phyloP scores from a whole-genome alignment of 2,888 invertebrate species.

The Pseudococcus jackbeardsleyi region DNA sequence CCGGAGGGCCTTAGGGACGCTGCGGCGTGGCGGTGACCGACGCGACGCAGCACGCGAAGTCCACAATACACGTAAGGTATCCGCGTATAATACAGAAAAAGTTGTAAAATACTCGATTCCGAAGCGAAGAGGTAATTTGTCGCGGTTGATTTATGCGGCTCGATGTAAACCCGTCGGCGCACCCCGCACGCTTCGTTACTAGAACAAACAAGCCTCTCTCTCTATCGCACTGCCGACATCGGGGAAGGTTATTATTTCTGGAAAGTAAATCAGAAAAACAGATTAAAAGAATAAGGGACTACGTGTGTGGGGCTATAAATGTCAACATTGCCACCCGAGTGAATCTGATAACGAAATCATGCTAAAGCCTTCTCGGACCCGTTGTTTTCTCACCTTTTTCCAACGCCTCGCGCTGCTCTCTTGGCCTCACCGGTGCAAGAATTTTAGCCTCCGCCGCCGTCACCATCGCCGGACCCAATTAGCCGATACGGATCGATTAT shows the following conservation, averaged over 20 bases:
- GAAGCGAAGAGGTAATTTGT: slow-evolving; percentile 61
- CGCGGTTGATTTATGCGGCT: slow-evolving; percentile 60
- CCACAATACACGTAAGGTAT: neutral
- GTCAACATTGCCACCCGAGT: slow-evolving; percentile 64
- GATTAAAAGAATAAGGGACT: slow-evolving; percentile 63
- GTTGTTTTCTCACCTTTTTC: slow-evolving; percentile 60
- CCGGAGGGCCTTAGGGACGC: too few species aligned
- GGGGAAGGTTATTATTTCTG: slow-evolving; percentile 35
- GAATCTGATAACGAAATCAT: slow-evolving; percentile 64
- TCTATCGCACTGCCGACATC: neutral
- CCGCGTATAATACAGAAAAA: slow-evolving; percentile 10
- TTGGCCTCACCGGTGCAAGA: neutral
- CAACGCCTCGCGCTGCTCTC: slow-evolving; percentile 15
- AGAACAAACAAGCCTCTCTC: slow-evolving; percentile 50
- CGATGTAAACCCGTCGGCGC: slow-evolving; percentile 19
- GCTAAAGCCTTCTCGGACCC: slow-evolving; percentile 57
- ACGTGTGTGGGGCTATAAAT: slow-evolving; percentile 65
- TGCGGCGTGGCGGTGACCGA: too few species aligned
- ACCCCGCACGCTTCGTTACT: slow-evolving; percentile 20
- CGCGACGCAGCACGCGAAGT: neutral
- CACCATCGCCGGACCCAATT: neutral
- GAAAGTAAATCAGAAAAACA: slow-evolving; percentile 62
- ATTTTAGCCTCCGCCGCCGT: neutral
- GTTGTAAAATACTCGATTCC: slow-evolving; percentile 56
- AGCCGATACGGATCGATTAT: slow-evolving; percentile 14